phyloP scores from a whole-genome alignment of 2,797 vertebrate genomes.

The Tauraco hartlaubi region DNA sequence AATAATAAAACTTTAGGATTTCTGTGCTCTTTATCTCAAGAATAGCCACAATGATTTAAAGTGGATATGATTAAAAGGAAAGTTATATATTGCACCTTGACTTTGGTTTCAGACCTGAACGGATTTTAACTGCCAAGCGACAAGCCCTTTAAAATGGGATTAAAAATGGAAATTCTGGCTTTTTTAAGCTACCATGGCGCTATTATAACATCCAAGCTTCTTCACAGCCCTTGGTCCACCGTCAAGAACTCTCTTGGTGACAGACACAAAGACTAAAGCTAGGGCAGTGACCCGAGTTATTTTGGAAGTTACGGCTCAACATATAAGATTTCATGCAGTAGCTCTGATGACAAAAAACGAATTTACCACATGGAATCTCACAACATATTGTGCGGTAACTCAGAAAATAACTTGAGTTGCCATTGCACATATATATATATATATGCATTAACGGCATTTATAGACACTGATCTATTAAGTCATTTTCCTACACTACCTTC shows the following conservation, averaged over 20 bases:
- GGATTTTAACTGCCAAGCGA: not conserved
- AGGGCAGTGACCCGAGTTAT: slow-evolving; percentile 44
- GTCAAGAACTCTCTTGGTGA: slow-evolving; percentile 16
- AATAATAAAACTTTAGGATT: slow-evolving; percentile 24
- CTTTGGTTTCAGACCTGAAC: slow-evolving; percentile 38
- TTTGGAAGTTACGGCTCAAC: slow-evolving; percentile 68
- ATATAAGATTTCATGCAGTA: slow-evolving; percentile 62
- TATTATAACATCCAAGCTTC: not conserved
- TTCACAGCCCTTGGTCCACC: not conserved
- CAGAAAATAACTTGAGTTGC: slow-evolving; percentile 65
- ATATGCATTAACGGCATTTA: slow-evolving; percentile 60
- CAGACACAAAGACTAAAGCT: slow-evolving; percentile 47
- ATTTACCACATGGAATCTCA: slow-evolving; percentile 74
- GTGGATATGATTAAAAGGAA: not conserved
- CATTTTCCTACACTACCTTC: slow-evolving; percentile 77
- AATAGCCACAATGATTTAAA: not conserved
- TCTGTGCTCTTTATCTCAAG: not conserved
- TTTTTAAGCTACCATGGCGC: not conserved
- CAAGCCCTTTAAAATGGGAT: not conserved
- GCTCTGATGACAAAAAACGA: slow-evolving; percentile 68
- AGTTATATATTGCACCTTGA: slow-evolving; percentile 18
- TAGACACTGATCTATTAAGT: slow-evolving; percentile 78
- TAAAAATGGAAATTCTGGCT: slow-evolving; percentile 21
- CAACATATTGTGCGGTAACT: slow-evolving; percentile 65
- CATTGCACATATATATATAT: not conserved